Conservation (phyloP, 2,888 invertebrate genomes). For the Resseliella maxima region DNA sequence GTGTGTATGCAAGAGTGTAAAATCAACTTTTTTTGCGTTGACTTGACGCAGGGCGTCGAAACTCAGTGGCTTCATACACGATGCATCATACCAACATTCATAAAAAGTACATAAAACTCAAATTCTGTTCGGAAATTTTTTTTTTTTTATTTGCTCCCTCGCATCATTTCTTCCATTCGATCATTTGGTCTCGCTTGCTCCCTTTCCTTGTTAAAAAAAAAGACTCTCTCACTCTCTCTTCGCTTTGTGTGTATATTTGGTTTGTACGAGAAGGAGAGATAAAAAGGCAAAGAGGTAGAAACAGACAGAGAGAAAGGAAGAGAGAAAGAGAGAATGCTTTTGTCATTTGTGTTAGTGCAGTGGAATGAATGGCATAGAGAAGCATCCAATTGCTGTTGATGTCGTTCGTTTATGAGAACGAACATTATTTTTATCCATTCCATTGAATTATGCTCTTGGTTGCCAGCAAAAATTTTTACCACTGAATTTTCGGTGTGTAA, state of each 20-base stretch:
- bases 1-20: not conserved
- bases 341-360: conserved; percentile 3
- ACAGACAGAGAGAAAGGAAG: no score
- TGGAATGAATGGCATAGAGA: not conserved
- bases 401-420: conserved; percentile 51
- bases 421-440: conserved; percentile 54
- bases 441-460: conserved; percentile 53
- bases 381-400: conserved; percentile 54
- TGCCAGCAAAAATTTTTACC: conserved; percentile 45
- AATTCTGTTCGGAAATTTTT: not conserved
- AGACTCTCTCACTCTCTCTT: not conserved
- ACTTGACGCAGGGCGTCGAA: not conserved
- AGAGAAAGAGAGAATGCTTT: not conserved
- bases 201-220: no score
- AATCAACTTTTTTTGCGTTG: conserved; percentile 46
- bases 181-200: not conserved
- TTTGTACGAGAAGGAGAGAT: no score
- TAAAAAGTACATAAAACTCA: conserved; percentile 51
- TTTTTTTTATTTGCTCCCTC: not conserved
- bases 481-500: conserved; percentile 24
- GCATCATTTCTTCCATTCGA: not conserved
- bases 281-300: no score
- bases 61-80: conserved; percentile 45
- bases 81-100: conserved; percentile 42
- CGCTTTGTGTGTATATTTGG: not conserved